Percentiles rank a stretch among this genome's conserved stretches.
Conservation (phyloP, 1,140 invertebrate genomes). For the Brachionus sp. region DNA sequence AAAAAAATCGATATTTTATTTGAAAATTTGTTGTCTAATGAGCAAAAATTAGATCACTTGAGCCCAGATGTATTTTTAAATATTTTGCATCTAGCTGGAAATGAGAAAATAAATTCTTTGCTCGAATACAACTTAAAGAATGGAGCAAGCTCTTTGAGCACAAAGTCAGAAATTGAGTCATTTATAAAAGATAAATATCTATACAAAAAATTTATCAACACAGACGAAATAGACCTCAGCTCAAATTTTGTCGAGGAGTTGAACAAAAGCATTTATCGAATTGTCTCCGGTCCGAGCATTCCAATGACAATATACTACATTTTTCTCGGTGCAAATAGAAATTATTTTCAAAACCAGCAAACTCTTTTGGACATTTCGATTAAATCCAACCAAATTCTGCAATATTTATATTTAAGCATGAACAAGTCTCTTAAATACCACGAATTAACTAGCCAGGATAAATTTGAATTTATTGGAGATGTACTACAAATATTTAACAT, state of each 20-base stretch:
- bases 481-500: background rate
- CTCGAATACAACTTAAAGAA: constrained; percentile 17
- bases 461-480: background rate
- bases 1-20: constrained; percentile 1
- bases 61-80: background rate
- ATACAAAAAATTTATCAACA: background rate
- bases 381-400: background rate
- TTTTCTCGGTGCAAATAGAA: constrained; percentile 18
- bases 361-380: background rate
- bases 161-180: background rate
- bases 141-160: background rate
- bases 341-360: constrained; percentile 18
- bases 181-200: constrained; percentile 24
- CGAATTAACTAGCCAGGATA: background rate
- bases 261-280: background rate
- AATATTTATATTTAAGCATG: background rate
- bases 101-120: constrained; percentile 37
- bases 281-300: background rate
- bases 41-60: background rate
- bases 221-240: background rate
- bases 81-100: constrained; percentile 19
- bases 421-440: background rate
- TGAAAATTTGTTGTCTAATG: background rate
- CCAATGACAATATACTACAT: constrained; percentile 41
- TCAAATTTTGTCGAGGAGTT: constrained; percentile 25